Conservation (phyloP, 2,888 invertebrate genomes). For the Nymphalis polychloros region DNA sequence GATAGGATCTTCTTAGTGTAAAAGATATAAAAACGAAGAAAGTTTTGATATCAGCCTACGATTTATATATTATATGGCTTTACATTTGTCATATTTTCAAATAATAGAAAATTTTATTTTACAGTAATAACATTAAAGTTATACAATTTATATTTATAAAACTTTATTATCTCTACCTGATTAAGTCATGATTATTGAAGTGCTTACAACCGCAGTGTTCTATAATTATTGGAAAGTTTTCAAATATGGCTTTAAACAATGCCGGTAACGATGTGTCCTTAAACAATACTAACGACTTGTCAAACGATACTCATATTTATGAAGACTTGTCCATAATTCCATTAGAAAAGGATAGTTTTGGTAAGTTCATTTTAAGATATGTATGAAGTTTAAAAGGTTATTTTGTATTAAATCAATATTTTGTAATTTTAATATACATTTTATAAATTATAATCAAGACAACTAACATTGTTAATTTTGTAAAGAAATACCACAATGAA, state of each 20-base stretch:
- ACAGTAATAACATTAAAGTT: background rate
- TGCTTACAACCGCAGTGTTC: conserved; percentile 58
- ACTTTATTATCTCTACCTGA: conserved; percentile 3
- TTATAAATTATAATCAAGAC: too few relatives aligned
- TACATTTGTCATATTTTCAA: background rate
- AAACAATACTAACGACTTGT: conserved; percentile 47
- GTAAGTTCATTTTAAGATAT: conserved; percentile 74
- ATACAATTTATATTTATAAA: background rate
- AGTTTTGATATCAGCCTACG: background rate
- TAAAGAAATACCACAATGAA: too few relatives aligned
- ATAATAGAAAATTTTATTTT: conserved; percentile 4
- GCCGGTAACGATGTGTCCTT: conserved; percentile 56
- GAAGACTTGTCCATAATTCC: conserved; percentile 92
- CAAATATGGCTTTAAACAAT: conserved; percentile 71
- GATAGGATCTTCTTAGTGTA: background rate
- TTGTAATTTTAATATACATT: too few relatives aligned
- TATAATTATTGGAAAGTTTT: conserved; percentile 49
- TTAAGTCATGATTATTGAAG: conserved; percentile 68
- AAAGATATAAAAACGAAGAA: too few relatives aligned
- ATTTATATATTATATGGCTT: background rate
- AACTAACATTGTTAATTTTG: too few relatives aligned
- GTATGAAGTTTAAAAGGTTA: background rate
- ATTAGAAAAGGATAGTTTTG: conserved; percentile 93
- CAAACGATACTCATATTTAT: conserved; percentile 59
- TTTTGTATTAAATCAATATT: background rate